Evolutionary conservation across 2,113 vertebrate genomes (phyloP).

Genomic region (Colistium nudipinnis): DNA sequence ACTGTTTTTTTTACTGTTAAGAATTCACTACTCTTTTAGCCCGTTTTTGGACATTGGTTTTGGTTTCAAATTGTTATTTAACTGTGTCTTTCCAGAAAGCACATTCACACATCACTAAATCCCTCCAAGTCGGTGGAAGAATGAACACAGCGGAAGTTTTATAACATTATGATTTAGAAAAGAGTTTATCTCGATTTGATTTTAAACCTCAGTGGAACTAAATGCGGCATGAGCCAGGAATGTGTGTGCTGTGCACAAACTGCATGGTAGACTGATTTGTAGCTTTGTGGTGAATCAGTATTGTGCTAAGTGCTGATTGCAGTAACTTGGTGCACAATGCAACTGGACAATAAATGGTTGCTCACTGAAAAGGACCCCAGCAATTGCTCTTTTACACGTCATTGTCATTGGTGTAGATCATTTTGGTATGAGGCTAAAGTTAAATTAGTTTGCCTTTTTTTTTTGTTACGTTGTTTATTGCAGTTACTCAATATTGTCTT

Average conservation of each 20-base stretch:
- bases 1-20: constrained; percentile 44
- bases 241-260: constrained; percentile 59
- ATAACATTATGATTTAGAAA: constrained; percentile 24
- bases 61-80: neutral
- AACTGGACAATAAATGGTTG: constrained; percentile 60
- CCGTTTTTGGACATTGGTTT: constrained; percentile 27
- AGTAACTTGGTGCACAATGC: constrained; percentile 67
- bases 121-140: neutral
- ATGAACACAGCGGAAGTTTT: constrained; percentile 17
- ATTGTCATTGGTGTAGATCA: constrained; percentile 7
- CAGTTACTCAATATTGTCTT: too few relatives aligned
- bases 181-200: constrained; percentile 36
- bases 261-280: constrained; percentile 72
- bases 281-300: constrained; percentile 76
- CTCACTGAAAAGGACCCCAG: constrained; percentile 42
- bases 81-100: neutral
- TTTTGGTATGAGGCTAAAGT: constrained; percentile 2
- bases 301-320: constrained; percentile 76
- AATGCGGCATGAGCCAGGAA: constrained; percentile 53
- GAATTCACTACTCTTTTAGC: constrained; percentile 45
- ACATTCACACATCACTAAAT: neutral
- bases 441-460: neutral
- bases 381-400: constrained; percentile 32
- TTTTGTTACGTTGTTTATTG: neutral
- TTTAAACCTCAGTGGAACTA: too few relatives aligned